Conservation (phyloP, 2,113 vertebrate genomes). For the Muntiacus muntjak region DNA sequence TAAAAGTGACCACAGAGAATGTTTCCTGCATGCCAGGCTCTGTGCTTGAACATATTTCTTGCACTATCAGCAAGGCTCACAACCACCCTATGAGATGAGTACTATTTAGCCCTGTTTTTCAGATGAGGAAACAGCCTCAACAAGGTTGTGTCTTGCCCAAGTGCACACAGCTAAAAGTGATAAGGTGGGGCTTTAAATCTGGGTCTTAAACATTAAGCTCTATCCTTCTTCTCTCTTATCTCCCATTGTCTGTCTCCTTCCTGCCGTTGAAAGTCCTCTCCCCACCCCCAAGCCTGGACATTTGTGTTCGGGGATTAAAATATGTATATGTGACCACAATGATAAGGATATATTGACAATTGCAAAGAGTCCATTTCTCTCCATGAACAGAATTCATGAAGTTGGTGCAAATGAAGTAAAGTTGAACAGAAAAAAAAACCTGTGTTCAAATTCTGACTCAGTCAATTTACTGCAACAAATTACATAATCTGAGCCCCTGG, state of each 20-base stretch:
- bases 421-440: not conserved
- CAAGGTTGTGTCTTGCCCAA: not conserved
- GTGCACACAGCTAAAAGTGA: not conserved
- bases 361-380: not conserved
- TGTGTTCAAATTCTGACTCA: not conserved
- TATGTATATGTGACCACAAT: not conserved
- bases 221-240: not conserved
- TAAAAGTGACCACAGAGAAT: constrained; percentile 36
- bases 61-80: not conserved
- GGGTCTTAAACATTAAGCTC: not conserved
- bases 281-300: not conserved
- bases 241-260: not conserved
- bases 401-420: not conserved
- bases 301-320: not conserved
- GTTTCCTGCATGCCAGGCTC: not conserved
- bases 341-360: not conserved
- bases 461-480: not conserved
- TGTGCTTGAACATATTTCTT: constrained; percentile 4
- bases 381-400: not conserved
- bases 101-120: not conserved
- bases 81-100: not conserved
- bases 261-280: not conserved
- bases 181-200: not conserved
- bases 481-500: not conserved
- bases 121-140: not conserved